Base-by-base conservation (phyloP, 2,797 vertebrate genomes). In the Melanotaenia pygmaea region DNA sequence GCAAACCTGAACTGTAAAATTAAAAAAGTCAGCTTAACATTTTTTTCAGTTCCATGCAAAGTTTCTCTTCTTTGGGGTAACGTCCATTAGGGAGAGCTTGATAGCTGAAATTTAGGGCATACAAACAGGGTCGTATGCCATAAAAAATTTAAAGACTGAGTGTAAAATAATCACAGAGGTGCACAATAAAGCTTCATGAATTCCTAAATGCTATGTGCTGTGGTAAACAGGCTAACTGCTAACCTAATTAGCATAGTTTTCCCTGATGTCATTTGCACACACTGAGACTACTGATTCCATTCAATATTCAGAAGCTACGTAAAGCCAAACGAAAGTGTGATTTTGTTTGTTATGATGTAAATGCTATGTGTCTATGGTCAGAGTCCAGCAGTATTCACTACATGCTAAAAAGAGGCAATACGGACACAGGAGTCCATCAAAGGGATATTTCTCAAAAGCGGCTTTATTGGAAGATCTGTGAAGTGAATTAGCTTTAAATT, bases 231-330 rank as follows among this genome's bases (percentile, higher is more conserved):
- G 80, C 74, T 83, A 83, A 76, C 79, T 30, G 62, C 63, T 85
- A 82, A 83, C 79, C 79, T 80, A 82, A 83, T 85, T 85, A 85
- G 72, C 62, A 12, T n/a, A 34, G 45, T 74, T 63, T 77, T 82
- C 76, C 76, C 81, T 79, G 71, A 75, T 80, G 76, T 77, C 80
- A 72, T 72, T 85, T 70, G 43, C 57, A 74, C 67, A 84, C 83
- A 73, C 74, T 34, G 38, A 72, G 37, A 66, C 34, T 67, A 60
- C 74, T 76, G 63, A 79, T 84, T 80, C 77, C 72, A 76, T 76
- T 59, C 82, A 26, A 26, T 26, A 26, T 26, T 26, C 68, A 76
- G 68, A 64, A 38, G 58, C 28, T 58, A 59, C 69, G 61, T 58
- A 45, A 54, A 73, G 72, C 37, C 56, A 12, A 28, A 34, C 24